These are phyloP conservation scores for Scartelaos histophorus DNA, from an alignment of 2,113 vertebrate species.

Conservation along the genomic window DNA sequence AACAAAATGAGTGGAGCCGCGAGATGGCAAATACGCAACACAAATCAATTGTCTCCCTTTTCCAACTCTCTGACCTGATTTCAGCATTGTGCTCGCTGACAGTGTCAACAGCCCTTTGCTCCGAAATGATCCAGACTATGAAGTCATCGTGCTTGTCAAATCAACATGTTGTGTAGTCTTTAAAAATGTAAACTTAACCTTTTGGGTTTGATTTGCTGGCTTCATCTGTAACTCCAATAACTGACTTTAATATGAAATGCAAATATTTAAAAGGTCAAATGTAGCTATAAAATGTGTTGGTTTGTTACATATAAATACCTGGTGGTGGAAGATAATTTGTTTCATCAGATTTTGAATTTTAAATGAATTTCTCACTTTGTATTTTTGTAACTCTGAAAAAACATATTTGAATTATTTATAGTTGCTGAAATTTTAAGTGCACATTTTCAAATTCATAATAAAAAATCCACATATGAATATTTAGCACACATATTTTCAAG, in stretches of 20 bases:
- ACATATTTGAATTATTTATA: too few relatives aligned
- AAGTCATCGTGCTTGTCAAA: neutral
- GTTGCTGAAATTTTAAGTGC: too few relatives aligned
- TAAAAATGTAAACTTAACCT: neutral
- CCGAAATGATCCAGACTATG: neutral
- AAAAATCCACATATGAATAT: too few relatives aligned
- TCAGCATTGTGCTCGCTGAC: neutral
- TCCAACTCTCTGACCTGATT: conserved; percentile 16
- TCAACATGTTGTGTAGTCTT: neutral
- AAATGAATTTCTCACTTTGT: too few relatives aligned
- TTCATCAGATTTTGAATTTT: too few relatives aligned
- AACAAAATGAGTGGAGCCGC: neutral
- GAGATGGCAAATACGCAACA: neutral
- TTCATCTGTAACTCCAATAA: neutral
- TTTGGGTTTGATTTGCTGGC: neutral
- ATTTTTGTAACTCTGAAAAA: too few relatives aligned
- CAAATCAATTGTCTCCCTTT: neutral
- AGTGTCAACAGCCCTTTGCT: neutral
- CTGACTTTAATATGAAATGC: neutral
- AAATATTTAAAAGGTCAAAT: conserved; percentile 7
- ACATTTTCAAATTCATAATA: too few relatives aligned
- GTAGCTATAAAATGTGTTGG: neutral
- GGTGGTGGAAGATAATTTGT: too few relatives aligned
- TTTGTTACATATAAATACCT: too few relatives aligned
- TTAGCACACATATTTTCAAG: too few relatives aligned